Evolutionary conservation across 2,888 invertebrate species (phyloP), one percentile per base, ranked within the genome.

Genomic region (Linnaemya vulpina): DNA sequence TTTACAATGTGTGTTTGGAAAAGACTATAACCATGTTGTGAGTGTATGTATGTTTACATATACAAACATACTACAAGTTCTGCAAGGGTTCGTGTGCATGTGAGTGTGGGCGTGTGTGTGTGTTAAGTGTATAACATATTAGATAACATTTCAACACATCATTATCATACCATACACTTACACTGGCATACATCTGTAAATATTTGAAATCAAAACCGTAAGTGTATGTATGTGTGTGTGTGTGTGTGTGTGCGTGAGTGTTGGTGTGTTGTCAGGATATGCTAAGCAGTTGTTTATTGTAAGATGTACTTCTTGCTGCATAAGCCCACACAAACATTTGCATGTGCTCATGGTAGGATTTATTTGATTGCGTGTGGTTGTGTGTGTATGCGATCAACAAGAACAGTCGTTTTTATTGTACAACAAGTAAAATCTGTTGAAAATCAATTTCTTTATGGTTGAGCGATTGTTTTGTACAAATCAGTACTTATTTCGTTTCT

Each of bases 121-220:
- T 60, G 40, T 63, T 0, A 40, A 40, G 40, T 40, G 10, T 40
- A 40, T 13, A 40, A 40, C 13, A 40, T 40, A 84, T 76, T 73
- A 81, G 81, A 74, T 68, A 84, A 58, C 81, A 81, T 74, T 82
- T 85, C 81, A 81, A 78, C 81, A 85, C 84, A 78, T 85, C 74
- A 81, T 81, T 85, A 85, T 78, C 77, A 81, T 78, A 65, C 58
- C 73, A 78, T 55, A n/a, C 17, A 62, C 49, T 68, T 25, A 63
- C 22, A 53, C 40, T 49, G 30, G 62, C n/a, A 67, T 22, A 79
- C 17, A 38, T 0, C 60, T 22, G 22, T 22, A 74, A 25, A 17
- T 17, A 40, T 10, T 70, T 25, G 60, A 60, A 70, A 62, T 78
- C 25, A 51, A 40, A 40, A n/a, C 10, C 40, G 10, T 11, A 13